Percentiles rank a stretch among this genome's conserved stretches.
These are phyloP conservation scores for Melanaphis sacchari DNA, from an alignment of 1,140 invertebrate genomes.

Conservation along the genomic window DNA sequence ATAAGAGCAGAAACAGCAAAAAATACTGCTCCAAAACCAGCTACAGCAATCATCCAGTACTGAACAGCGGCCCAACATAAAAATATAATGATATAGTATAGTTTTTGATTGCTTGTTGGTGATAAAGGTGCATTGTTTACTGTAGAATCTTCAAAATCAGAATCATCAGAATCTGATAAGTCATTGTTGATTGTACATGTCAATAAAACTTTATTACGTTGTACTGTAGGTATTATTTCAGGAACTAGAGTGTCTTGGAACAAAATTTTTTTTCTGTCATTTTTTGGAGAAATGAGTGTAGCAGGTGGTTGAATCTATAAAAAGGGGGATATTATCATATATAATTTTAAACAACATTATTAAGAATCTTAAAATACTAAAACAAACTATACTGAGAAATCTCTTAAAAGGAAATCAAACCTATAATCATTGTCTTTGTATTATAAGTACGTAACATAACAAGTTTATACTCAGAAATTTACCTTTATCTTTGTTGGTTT, in stretches of 20 bases:
- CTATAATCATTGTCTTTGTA: too few relatives aligned
- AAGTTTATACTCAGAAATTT: too few relatives aligned
- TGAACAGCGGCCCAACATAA: constrained; percentile 31
- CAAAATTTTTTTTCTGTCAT: constrained; percentile 22
- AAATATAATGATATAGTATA: background rate
- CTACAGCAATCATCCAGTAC: constrained; percentile 58
- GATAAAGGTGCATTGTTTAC: background rate
- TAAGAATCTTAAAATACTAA: background rate
- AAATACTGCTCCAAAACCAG: constrained; percentile 91
- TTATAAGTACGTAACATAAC: too few relatives aligned
- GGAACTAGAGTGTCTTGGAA: background rate
- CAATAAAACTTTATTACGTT: constrained; percentile 27
- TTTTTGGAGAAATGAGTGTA: background rate
- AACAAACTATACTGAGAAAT: background rate
- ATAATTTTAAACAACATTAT: background rate
- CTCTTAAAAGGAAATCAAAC: background rate
- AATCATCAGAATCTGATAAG: constrained; percentile 9
- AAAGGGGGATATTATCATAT: background rate
- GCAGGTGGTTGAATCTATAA: constrained; percentile 20
- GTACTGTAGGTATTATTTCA: background rate
- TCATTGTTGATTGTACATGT: background rate
- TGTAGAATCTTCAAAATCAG: constrained; percentile 18
- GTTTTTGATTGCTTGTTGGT: background rate
- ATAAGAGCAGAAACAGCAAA: constrained; percentile 81
- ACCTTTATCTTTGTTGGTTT: too few relatives aligned